These are phyloP conservation scores for Lasioglossum villosulum DNA, from an alignment of 2,888 invertebrate genomes.

Conservation along the genomic window DNA sequence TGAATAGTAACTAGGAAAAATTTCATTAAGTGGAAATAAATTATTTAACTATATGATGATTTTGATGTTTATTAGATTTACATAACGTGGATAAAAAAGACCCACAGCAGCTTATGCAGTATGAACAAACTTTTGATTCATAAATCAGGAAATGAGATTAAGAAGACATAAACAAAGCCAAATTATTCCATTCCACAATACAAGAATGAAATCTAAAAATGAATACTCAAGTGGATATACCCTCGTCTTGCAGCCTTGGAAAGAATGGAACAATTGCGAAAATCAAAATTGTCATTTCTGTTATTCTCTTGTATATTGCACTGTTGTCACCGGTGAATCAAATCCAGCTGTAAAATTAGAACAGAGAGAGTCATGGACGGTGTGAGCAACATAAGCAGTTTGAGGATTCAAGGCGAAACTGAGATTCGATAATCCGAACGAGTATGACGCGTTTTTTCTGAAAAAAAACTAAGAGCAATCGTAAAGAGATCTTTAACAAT, in stretches of 20 bases:
- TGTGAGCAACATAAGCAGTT: background rate
- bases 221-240: background rate
- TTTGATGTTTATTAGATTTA: background rate
- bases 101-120: background rate
- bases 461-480: conserved; percentile 11
- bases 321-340: background rate
- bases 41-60: background rate
- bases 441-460: conserved; percentile 39
- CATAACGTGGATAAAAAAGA: background rate
- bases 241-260: background rate
- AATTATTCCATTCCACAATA: background rate
- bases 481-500: conserved; percentile 59
- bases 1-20: no score
- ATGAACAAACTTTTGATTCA: background rate
- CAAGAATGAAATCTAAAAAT: background rate
- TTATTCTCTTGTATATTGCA: background rate
- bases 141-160: background rate
- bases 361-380: background rate
- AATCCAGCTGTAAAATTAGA: background rate
- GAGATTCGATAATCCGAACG: conserved; percentile 24
- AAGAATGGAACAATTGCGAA: no score
- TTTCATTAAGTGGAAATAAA: no score
- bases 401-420: background rate
- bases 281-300: background rate
- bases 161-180: background rate